Evolutionary conservation across 2,113 vertebrate genomes (phyloP).

Genomic region (Lepisosteus oculatus): DNA sequence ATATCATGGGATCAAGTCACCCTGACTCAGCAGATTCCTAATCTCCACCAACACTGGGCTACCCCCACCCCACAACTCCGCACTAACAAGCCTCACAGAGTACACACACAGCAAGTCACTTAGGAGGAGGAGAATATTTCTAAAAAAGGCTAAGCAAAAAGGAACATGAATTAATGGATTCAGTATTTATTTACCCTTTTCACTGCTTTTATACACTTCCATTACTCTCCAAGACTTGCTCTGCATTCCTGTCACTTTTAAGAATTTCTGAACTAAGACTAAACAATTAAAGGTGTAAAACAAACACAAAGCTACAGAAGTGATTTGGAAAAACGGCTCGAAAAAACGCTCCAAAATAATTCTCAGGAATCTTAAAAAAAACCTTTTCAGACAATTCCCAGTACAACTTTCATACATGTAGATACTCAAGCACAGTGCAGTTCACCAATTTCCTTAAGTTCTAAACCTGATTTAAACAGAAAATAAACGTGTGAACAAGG

Average conservation of each 20-base stretch:
- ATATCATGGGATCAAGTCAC: constrained; percentile 59
- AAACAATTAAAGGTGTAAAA: too few species aligned
- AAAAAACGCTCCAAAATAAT: too few species aligned
- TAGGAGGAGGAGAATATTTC: neutral
- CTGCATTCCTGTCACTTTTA: neutral
- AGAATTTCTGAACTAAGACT: neutral
- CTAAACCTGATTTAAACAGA: too few species aligned
- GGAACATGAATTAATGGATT: neutral
- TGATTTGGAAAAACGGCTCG: too few species aligned
- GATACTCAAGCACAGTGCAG: too few species aligned
- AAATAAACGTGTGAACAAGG: too few species aligned
- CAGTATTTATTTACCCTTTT: too few species aligned
- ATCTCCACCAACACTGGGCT: constrained; percentile 20
- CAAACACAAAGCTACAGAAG: too few species aligned
- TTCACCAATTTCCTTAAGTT: too few species aligned
- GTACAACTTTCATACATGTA: too few species aligned
- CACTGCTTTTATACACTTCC: neutral
- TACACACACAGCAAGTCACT: neutral
- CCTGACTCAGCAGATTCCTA: constrained; percentile 63
- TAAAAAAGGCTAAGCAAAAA: neutral
- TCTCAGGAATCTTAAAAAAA: too few species aligned
- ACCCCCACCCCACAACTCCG: constrained; percentile 6
- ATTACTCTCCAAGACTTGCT: neutral
- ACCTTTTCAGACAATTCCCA: too few species aligned
- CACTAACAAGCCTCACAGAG: neutral